Evolutionary conservation across 1,140 invertebrate species (phyloP).

Genomic region (Sesamia nonagrioides): DNA sequence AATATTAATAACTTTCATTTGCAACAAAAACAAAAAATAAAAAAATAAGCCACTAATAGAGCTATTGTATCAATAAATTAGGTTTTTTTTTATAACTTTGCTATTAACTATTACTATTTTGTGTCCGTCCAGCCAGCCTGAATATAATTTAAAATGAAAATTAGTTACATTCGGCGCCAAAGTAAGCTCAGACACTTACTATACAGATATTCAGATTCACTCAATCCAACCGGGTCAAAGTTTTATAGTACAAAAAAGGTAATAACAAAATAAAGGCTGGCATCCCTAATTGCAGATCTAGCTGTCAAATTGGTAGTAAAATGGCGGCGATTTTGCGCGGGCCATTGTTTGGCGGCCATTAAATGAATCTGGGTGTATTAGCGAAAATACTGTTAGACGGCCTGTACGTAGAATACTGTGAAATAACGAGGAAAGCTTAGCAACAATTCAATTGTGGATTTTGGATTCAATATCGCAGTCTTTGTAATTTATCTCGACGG

Average conservation of each 20-base stretch:
- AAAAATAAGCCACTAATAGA: too few species aligned
- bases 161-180: too few species aligned
- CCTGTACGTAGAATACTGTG: neutral
- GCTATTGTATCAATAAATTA: too few species aligned
- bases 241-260: neutral
- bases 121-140: too few species aligned
- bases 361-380: neutral
- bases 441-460: neutral
- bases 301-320: constrained; percentile 40
- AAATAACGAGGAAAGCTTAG: neutral
- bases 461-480: neutral
- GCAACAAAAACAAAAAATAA: too few species aligned
- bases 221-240: neutral
- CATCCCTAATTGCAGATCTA: constrained; percentile 12
- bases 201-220: too few species aligned
- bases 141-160: neutral
- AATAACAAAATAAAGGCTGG: neutral
- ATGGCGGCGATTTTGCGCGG: constrained; percentile 3
- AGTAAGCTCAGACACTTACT: too few species aligned
- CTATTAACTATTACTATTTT: too few species aligned
- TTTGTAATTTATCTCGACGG: neutral
- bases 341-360: neutral
- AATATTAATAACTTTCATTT: too few species aligned
- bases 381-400: neutral
- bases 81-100: too few species aligned